Evolutionary conservation across 2,797 vertebrate species (phyloP).

Genomic region (Heteromormyrus szaboi): DNA sequence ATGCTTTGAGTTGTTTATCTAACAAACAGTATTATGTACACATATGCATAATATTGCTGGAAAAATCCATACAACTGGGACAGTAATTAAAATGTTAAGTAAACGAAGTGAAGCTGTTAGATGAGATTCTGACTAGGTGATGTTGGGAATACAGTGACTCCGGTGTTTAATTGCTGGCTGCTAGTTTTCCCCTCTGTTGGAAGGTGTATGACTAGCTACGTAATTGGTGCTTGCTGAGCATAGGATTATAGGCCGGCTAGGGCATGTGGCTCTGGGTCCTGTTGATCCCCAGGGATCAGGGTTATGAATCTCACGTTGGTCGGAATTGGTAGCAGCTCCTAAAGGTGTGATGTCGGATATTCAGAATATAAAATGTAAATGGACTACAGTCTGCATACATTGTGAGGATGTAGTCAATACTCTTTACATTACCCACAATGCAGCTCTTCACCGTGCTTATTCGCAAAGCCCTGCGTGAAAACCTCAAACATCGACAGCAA

Average conservation of each 20-base stretch:
- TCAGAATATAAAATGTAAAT: background rate
- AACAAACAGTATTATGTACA: background rate
- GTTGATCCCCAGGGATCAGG: background rate
- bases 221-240: background rate
- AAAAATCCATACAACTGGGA: slow-evolving; percentile 1
- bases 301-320: background rate
- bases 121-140: background rate
- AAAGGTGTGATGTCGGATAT: background rate
- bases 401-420: background rate
- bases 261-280: background rate
- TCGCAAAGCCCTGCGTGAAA: background rate
- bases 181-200: background rate
- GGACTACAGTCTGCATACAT: background rate
- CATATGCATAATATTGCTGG: background rate
- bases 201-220: background rate
- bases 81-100: slow-evolving; percentile 7
- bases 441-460: background rate
- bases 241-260: background rate
- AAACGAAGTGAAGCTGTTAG: background rate
- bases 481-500: background rate
- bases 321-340: background rate
- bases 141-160: background rate
- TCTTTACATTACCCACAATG: background rate
- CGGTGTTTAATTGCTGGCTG: background rate
- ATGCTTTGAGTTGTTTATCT: background rate